These are phyloP conservation scores for Coleophora flavipennella DNA, from an alignment of 2,888 invertebrate genomes.

Conservation along the genomic window DNA sequence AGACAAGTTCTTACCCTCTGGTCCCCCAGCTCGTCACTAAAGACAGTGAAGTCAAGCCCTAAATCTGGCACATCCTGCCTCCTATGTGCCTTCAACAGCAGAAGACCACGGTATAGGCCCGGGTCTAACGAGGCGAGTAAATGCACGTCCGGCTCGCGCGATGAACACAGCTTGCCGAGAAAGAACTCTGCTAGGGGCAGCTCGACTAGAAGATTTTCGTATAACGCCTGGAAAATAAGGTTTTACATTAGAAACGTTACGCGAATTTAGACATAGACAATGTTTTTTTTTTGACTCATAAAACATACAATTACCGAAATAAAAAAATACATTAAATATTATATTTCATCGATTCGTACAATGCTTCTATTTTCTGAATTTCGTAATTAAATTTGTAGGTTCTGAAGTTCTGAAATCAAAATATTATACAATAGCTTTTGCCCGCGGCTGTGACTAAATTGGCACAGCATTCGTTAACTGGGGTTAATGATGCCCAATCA, in stretches of 20 bases:
- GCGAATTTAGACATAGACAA: no score
- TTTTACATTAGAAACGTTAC: no score
- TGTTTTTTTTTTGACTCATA: no score
- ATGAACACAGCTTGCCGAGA: conserved; percentile 76
- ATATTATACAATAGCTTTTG: no score
- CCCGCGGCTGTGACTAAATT: no score
- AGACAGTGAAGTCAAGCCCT: conserved; percentile 93
- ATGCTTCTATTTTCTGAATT: no score
- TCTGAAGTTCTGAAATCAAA: no score
- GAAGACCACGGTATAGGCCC: conserved; percentile 89
- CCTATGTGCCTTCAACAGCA: conserved; percentile 88
- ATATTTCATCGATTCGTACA: neutral
- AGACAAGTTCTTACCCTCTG: conserved; percentile 73
- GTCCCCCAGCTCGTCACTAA: conserved; percentile 91
- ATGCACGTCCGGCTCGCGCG: conserved; percentile 91
- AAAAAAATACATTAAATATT: no score
- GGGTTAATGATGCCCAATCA: no score
- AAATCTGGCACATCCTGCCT: conserved; percentile 88
- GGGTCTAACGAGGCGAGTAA: conserved; percentile 95
- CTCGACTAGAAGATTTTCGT: conserved; percentile 95
- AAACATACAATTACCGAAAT: no score
- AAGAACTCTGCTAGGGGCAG: conserved; percentile 97
- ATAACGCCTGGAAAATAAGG: conserved; percentile 78
- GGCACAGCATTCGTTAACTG: no score
- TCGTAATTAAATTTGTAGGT: no score